phyloP scores from a whole-genome alignment of 2,888 invertebrate genomes.

The Eudemis profundana region DNA sequence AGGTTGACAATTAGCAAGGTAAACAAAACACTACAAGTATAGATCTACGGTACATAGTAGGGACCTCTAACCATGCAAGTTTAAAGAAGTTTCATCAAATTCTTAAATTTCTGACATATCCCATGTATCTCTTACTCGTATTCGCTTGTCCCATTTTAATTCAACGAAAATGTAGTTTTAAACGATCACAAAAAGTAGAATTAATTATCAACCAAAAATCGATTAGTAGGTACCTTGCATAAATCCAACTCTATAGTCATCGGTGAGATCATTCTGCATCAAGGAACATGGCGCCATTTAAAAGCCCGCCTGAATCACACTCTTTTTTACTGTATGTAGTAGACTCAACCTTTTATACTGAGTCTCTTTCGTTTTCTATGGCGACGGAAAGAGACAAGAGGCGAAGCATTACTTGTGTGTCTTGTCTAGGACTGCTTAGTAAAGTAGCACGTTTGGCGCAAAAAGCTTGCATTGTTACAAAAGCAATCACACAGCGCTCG shows the following conservation, averaged over 20 bases:
- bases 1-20: background rate
- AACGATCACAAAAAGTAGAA: background rate
- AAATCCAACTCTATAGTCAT: slow-evolving; percentile 15
- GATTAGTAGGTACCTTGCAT: background rate
- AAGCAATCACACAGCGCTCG: background rate
- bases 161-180: background rate
- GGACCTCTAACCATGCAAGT: too few relatives aligned
- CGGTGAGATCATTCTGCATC: slow-evolving; percentile 37
- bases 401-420: too few relatives aligned
- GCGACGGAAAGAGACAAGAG: background rate
- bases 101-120: too few relatives aligned
- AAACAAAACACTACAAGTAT: too few relatives aligned
- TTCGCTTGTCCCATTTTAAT: too few relatives aligned
- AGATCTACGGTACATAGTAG: too few relatives aligned
- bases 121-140: too few relatives aligned
- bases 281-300: slow-evolving; percentile 19
- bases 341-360: background rate
- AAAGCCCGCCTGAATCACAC: slow-evolving; percentile 28
- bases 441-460: too few relatives aligned
- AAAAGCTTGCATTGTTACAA: background rate
- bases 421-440: too few relatives aligned
- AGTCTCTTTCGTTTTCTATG: background rate
- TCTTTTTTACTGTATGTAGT: background rate
- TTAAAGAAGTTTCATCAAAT: too few relatives aligned
- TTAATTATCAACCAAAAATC: background rate